Evolutionary conservation across 2,888 invertebrate genomes (phyloP).

Genomic region (Tipula confusa): DNA sequence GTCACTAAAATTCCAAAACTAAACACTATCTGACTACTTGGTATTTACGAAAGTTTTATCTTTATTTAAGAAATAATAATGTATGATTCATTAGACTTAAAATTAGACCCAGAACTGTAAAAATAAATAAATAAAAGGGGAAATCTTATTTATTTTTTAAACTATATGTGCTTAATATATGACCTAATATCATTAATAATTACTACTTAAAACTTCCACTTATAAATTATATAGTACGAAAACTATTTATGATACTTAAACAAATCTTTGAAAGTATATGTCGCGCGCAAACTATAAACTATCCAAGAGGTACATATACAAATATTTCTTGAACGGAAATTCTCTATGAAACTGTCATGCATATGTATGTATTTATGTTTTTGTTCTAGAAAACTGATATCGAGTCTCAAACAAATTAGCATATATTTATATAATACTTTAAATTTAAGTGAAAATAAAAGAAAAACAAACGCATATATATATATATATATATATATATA

Average conservation of each 20-base stretch:
- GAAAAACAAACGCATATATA: background rate
- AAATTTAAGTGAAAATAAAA: background rate
- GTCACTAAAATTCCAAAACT: background rate
- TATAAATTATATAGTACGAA: background rate
- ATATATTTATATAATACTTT: background rate
- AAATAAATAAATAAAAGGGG: background rate
- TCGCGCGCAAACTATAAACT: background rate
- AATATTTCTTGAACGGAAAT: background rate
- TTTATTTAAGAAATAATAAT: no score
- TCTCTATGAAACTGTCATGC: background rate
- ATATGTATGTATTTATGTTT: background rate
- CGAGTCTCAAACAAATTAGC: slow-evolving; percentile 14
- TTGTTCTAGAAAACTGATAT: background rate
- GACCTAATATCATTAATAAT: background rate
- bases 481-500: no score
- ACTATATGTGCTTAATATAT: no score
- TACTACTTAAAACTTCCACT: background rate
- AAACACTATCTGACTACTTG: no score
- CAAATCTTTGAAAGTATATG: background rate
- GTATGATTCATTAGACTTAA: background rate
- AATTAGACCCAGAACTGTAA: background rate
- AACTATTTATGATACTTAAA: background rate
- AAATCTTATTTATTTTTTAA: background rate
- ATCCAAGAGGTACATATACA: background rate
- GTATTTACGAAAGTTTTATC: no score